Base-by-base conservation (phyloP, 2,797 vertebrate species). In the Trematomus bernacchii region DNA sequence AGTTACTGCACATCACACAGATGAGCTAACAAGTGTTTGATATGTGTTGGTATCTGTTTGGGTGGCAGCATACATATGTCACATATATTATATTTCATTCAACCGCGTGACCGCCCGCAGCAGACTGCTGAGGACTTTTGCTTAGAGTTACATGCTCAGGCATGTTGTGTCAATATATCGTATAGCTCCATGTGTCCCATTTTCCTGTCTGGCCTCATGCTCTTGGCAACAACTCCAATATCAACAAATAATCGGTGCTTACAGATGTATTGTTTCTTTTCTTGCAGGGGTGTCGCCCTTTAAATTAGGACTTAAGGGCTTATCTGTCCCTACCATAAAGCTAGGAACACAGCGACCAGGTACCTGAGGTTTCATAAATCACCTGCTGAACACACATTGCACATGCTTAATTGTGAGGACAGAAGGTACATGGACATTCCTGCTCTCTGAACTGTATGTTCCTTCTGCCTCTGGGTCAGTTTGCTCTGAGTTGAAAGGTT, bases 91-190 rank as follows among this genome's bases (percentile, higher is more conserved):
- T 46, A 27, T 76, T 55, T 83, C 64, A 52, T 62, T 82, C 12
- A 69, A 16, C 62, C 3, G 3, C 23, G 21, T 76, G 76, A 79
- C 18, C 64, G 40, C 40, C 19, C 30, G 33, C 73, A 58, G 69
- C 50, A 75, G 60, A 51, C 68, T 10, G 54, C 65, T 80, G 60
- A 69, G 48, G 67, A 53, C 51, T 78, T 67, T 76, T 50, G 47
- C 67, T 66, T 23, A 70, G 57, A 43, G 19, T 47, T 16, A 69
- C 86, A 82, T 80, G 85, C 79, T 76, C 19, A 47, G 79, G 52
- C 89, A 85, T 83, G 87, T 87, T 42, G 37, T 44, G 68, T 30
- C 59, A 70, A 62, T 79, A 73, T 83, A 63, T 75, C 66, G 8
- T 82, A 71, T 13, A 30, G 55, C 69, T 58, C 57, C 30, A 27